Evolutionary conservation across 1,140 invertebrate genomes (phyloP).

Genomic region (Zelostemma sp.): DNA sequence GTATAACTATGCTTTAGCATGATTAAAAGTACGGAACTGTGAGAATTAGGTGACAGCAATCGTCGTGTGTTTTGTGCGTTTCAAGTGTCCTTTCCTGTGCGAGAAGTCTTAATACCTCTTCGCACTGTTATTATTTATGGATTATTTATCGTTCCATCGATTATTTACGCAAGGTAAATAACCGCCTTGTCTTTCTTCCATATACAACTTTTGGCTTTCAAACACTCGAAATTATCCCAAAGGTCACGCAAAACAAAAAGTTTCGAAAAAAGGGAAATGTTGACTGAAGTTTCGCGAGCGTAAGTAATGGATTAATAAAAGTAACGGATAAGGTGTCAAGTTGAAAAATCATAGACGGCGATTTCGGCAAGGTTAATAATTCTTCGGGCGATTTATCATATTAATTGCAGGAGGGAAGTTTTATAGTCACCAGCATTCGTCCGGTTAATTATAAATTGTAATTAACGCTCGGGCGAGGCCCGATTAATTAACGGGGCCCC

Average conservation of each 20-base stretch:
- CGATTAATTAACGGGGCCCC: constrained; percentile 65
- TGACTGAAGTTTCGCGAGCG: too few species aligned
- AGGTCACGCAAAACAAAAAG: too few species aligned
- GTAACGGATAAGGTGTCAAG: constrained; percentile 9
- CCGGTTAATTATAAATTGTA: constrained; percentile 69
- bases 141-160: too few species aligned
- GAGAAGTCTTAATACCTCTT: too few species aligned
- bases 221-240: too few species aligned
- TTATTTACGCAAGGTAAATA: too few species aligned
- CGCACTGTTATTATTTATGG: too few species aligned
- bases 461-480: constrained; percentile 60
- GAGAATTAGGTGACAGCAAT: constrained; percentile 37
- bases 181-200: too few species aligned
- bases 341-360: constrained; percentile 12
- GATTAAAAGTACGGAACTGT: constrained; percentile 41
- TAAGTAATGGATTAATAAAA: neutral
- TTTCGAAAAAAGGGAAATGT: too few species aligned
- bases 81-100: too few species aligned
- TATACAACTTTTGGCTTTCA: too few species aligned
- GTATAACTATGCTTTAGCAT: constrained; percentile 20
- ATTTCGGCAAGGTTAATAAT: constrained; percentile 50
- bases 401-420: constrained; percentile 57
- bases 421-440: constrained; percentile 34
- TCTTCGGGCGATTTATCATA: constrained; percentile 65
- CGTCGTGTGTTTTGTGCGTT: too few species aligned